Percentiles rank a stretch among this genome's conserved stretches.
These are phyloP conservation scores for Hipposideros armiger DNA, from an alignment of 2,113 vertebrate species.

Conservation along the genomic window DNA sequence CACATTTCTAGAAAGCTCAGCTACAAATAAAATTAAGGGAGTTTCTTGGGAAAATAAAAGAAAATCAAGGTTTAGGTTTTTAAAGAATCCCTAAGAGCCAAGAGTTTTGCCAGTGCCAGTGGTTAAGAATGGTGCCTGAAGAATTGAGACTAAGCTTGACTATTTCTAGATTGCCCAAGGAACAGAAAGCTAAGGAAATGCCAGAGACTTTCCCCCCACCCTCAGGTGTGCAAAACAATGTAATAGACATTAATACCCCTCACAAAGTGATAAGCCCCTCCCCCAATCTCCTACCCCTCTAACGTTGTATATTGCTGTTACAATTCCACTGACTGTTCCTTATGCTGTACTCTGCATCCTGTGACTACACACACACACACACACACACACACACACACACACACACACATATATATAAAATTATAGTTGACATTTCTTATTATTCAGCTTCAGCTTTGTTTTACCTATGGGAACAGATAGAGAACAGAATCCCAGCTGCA, in stretches of 20 bases:
- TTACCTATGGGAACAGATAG: not conserved
- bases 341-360: too few species aligned
- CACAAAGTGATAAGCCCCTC: too few species aligned
- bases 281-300: too few species aligned
- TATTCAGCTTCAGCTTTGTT: not conserved
- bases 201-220: not conserved
- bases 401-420: too few species aligned
- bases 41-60: not conserved
- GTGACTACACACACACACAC: too few species aligned
- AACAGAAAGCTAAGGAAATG: not conserved
- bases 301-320: too few species aligned
- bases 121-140: constrained; percentile 7
- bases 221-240: too few species aligned
- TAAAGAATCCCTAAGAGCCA: not conserved
- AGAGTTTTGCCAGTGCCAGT: not conserved
- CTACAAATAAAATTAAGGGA: not conserved
- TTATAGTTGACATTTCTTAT: too few species aligned
- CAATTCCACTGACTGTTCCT: too few species aligned
- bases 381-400: too few species aligned
- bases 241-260: too few species aligned
- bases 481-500: not conserved
- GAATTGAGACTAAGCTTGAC: not conserved
- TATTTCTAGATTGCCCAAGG: not conserved
- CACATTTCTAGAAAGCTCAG: constrained; percentile 17
- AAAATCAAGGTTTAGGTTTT: not conserved